Percentiles rank a stretch among this genome's conserved stretches.
Evolutionary conservation across 2,797 vertebrate species (phyloP).

Genomic region (Miichthys miiuy): DNA sequence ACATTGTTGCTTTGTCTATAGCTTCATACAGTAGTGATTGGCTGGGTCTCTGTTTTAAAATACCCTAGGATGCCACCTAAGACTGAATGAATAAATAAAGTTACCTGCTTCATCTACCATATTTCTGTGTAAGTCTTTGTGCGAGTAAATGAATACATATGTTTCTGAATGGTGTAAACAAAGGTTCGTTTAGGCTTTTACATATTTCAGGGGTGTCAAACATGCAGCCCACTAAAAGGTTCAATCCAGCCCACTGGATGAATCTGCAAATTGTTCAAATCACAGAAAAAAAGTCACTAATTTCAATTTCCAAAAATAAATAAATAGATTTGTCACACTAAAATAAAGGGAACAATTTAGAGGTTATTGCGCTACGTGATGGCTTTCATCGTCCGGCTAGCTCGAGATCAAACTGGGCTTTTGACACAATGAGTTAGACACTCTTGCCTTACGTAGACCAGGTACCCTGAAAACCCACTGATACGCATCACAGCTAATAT

Average conservation of each 20-base stretch:
- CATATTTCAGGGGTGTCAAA: too few species aligned
- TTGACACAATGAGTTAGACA: too few species aligned
- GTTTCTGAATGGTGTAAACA: not conserved
- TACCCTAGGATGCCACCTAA: not conserved
- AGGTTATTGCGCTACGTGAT: too few species aligned
- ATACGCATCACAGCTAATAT: not conserved
- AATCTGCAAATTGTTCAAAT: too few species aligned
- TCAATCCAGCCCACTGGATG: too few species aligned
- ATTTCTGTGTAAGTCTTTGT: not conserved
- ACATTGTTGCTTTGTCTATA: not conserved
- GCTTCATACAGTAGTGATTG: not conserved
- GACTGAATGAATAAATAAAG: not conserved
- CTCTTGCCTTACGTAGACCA: not conserved
- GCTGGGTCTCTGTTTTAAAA: not conserved
- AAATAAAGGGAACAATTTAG: too few species aligned
- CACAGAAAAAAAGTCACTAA: too few species aligned
- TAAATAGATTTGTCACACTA: too few species aligned
- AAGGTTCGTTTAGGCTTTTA: not conserved
- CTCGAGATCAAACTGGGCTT: too few species aligned
- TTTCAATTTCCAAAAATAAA: too few species aligned
- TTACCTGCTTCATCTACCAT: not conserved
- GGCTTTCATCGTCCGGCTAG: too few species aligned
- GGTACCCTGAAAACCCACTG: not conserved
- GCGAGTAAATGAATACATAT: not conserved
- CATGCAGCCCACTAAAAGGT: too few species aligned